Conservation (phyloP, 1,140 invertebrate genomes). For the Globodera ellingtonae region DNA sequence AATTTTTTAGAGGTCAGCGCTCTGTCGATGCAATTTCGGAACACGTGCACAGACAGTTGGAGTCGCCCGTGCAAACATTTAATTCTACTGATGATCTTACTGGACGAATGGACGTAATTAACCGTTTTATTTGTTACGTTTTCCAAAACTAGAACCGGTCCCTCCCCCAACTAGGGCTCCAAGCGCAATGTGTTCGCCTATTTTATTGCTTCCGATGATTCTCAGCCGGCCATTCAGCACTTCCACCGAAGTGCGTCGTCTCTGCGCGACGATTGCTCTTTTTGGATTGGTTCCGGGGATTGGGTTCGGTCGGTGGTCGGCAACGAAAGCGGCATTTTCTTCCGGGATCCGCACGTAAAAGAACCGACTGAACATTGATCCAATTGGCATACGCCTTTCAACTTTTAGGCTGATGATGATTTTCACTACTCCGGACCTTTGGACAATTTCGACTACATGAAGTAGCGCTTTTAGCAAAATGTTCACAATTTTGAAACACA, state of each 20-base stretch:
- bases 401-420: constrained; percentile 77
- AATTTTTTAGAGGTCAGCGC: constrained; percentile 68
- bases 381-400: background rate
- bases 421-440: constrained; percentile 61
- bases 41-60: constrained; percentile 85
- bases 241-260: constrained; percentile 72
- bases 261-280: constrained; percentile 91
- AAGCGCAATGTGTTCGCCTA: constrained; percentile 91
- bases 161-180: constrained; percentile 70
- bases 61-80: constrained; percentile 67
- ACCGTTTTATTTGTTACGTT: constrained; percentile 31
- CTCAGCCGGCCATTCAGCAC: constrained; percentile 72
- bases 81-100: constrained; percentile 47
- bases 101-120: constrained; percentile 47
- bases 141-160: constrained; percentile 15
- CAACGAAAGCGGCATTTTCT: constrained; percentile 80
- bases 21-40: constrained; percentile 82
- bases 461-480: constrained; percentile 29
- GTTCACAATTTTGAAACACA: constrained; percentile 30
- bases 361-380: background rate
- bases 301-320: constrained; percentile 68
- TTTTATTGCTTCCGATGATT: constrained; percentile 78
- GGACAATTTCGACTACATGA: constrained; percentile 60
- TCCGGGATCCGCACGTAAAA: constrained; percentile 71
- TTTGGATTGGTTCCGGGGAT: constrained; percentile 89